Percentiles rank a stretch among this genome's conserved stretches.
These are phyloP conservation scores for Sylvietta virens DNA, from an alignment of 2,113 vertebrate species.

Conservation along the genomic window DNA sequence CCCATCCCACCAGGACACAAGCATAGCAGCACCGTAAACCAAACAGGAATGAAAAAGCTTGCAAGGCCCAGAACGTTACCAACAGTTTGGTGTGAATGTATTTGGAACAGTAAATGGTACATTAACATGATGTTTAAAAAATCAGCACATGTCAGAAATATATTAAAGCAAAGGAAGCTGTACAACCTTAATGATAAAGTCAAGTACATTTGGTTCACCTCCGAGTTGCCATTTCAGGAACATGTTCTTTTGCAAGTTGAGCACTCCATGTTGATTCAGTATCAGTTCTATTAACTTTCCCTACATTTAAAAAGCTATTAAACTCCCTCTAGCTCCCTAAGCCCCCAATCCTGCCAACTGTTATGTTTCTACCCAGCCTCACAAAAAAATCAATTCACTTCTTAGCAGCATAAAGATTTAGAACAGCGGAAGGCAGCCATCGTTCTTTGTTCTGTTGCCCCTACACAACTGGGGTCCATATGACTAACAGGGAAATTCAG, in stretches of 20 bases:
- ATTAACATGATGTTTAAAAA: background rate
- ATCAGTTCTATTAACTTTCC: background rate
- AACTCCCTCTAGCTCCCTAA: background rate
- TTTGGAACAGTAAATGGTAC: slow-evolving; percentile 28
- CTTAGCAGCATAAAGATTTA: background rate
- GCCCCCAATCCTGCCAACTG: background rate
- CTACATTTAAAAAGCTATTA: background rate
- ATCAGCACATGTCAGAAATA: background rate
- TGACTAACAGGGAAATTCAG: background rate
- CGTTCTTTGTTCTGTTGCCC: background rate
- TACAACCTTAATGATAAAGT: background rate
- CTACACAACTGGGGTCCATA: background rate
- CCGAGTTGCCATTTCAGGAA: background rate
- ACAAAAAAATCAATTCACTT: background rate
- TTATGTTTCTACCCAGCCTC: background rate
- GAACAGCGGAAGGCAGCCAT: background rate
- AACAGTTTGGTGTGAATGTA: slow-evolving; percentile 8
- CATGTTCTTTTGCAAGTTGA: background rate
- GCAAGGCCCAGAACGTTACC: background rate
- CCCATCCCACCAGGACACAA: background rate
- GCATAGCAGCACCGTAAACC: background rate
- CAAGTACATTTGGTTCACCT: slow-evolving; percentile 11
- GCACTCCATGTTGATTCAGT: background rate
- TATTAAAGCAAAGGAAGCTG: slow-evolving; percentile 36
- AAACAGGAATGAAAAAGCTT: background rate